Percentiles rank a stretch among this genome's conserved stretches.
Conservation (phyloP, 1,140 invertebrate species). For the Lepidurus arcticus region DNA sequence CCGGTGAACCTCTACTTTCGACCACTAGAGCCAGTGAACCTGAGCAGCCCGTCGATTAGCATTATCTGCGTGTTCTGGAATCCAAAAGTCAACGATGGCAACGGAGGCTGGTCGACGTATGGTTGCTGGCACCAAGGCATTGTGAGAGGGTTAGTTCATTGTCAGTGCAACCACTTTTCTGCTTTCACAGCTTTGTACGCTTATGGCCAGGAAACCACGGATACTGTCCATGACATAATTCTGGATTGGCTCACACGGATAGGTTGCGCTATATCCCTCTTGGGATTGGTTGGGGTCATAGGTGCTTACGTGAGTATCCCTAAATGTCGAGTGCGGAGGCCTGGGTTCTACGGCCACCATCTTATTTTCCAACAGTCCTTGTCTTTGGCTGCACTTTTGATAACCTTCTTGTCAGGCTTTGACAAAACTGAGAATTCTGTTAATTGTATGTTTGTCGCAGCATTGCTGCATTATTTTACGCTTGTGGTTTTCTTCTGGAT, state of each 20-base stretch:
- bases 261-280: conserved; percentile 38
- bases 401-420: conserved; percentile 38
- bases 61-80: conserved; percentile 38
- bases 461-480: conserved; percentile 48
- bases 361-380: conserved; percentile 40
- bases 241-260: conserved; percentile 38
- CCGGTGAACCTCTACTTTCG: background rate
- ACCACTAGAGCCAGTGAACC: background rate
- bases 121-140: conserved; percentile 37
- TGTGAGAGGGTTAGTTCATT: conserved; percentile 32
- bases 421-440: conserved; percentile 34
- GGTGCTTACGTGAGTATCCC: conserved; percentile 38
- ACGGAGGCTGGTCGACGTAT: conserved; percentile 38
- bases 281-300: conserved; percentile 39
- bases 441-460: conserved; percentile 41
- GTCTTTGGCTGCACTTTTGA: conserved; percentile 37
- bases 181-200: conserved; percentile 38
- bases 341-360: conserved; percentile 35
- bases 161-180: conserved; percentile 39
- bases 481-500: conserved; percentile 49
- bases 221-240: conserved; percentile 29
- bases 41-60: background rate
- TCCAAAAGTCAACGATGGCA: conserved; percentile 29
- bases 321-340: conserved; percentile 38
- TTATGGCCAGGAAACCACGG: conserved; percentile 33